Percentiles rank a stretch among this genome's conserved stretches.
Conservation (phyloP, 2,888 invertebrate species). For the Papilio demoleus region DNA sequence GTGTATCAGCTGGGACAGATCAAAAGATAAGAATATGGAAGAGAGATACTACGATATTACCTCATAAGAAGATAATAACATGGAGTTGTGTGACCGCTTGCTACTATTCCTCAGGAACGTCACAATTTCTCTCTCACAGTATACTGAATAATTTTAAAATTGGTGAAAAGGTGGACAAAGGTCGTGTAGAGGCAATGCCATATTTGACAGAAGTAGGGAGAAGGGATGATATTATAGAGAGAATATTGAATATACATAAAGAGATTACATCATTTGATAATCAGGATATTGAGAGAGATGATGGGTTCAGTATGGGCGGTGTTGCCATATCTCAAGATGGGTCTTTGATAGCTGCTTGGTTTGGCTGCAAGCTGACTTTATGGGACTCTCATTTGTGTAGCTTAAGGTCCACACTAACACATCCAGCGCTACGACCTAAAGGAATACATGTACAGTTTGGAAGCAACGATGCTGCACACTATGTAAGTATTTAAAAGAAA, state of each 20-base stretch:
- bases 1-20: constrained; percentile 75
- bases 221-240: constrained; percentile 62
- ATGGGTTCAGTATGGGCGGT: constrained; percentile 70
- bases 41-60: constrained; percentile 54
- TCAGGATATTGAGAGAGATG: constrained; percentile 50
- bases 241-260: constrained; percentile 69
- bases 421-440: constrained; percentile 73
- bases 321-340: constrained; percentile 78
- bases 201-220: constrained; percentile 55
- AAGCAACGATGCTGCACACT: constrained; percentile 75
- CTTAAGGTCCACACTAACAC: constrained; percentile 70
- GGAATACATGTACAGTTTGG: constrained; percentile 75
- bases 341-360: constrained; percentile 80
- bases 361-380: constrained; percentile 73
- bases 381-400: constrained; percentile 76
- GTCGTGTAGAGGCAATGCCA: constrained; percentile 49
- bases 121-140: constrained; percentile 63
- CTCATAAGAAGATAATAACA: constrained; percentile 50
- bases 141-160: constrained; percentile 67
- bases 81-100: constrained; percentile 76
- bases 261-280: constrained; percentile 52
- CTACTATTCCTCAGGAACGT: constrained; percentile 73
- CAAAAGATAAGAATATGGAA: constrained; percentile 77
- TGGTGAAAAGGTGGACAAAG: constrained; percentile 47
- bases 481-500: constrained; percentile 64